phyloP scores from a whole-genome alignment of 2,797 vertebrate genomes.

The Sitta carolinensis region DNA sequence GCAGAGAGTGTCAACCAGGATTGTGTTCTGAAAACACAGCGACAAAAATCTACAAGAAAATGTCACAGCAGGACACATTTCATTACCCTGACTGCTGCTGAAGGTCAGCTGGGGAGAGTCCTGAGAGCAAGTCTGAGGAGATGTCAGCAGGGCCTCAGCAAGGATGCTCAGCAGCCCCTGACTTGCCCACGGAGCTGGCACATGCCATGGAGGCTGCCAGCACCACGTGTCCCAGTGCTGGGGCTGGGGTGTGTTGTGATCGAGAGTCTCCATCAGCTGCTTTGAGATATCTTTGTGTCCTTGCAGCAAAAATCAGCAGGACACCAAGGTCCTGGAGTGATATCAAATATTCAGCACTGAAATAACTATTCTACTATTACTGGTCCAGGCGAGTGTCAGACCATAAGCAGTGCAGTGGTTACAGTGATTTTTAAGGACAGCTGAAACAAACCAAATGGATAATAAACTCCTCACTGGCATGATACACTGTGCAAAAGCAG shows the following conservation, averaged over 20 bases:
- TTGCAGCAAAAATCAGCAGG: neutral
- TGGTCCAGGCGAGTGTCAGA: neutral
- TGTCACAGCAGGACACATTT: neutral
- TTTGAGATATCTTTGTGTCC: neutral
- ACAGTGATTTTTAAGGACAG: neutral
- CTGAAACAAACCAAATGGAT: neutral
- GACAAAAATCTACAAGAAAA: neutral
- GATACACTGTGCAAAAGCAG: neutral
- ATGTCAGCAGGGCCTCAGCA: neutral
- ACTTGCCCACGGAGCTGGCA: accelerated
- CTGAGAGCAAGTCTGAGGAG: neutral
- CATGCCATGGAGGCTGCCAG: neutral
- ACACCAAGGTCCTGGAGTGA: neutral
- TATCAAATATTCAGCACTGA: neutral
- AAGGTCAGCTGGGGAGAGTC: neutral
- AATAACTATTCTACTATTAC: neutral
- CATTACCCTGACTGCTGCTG: accelerated
- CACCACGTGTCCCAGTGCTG: neutral
- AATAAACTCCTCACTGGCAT: neutral
- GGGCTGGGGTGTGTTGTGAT: neutral
- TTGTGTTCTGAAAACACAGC: neutral
- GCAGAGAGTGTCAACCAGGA: neutral
- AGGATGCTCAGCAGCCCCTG: neutral
- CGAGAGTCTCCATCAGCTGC: neutral
- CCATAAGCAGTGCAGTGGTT: neutral